Percentiles rank a stretch among this genome's conserved stretches.
Conservation (phyloP, 92 coral and sea anemone species). For the Actinostola sp. region DNA sequence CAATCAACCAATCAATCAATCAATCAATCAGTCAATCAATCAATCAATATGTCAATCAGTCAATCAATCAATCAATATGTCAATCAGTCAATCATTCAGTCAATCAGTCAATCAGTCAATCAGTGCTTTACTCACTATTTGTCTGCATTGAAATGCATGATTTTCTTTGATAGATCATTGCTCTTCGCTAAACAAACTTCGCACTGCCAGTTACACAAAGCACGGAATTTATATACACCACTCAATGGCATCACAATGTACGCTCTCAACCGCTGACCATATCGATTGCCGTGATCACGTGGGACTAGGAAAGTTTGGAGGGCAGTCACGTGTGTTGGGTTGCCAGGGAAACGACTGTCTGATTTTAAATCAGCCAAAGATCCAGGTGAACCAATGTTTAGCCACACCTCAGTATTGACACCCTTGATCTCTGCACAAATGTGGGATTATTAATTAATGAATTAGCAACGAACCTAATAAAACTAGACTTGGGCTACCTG, state of each 20-base stretch:
- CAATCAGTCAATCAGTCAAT: background rate
- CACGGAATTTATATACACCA: slow-evolving; percentile 10
- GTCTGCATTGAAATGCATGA: background rate
- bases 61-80: background rate
- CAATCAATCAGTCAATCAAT: background rate
- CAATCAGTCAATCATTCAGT: background rate
- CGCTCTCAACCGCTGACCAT: slow-evolving; percentile 42
- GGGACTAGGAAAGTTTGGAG: slow-evolving; percentile 22
- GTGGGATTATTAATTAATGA: background rate
- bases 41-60: background rate
- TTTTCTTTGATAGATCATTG: background rate
- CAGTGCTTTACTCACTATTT: background rate
- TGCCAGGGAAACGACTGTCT: slow-evolving; percentile 25
- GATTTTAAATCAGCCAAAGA: background rate
- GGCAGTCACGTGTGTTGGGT: background rate
- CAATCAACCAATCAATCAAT: background rate
- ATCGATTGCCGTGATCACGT: slow-evolving; percentile 7
- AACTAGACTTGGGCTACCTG: too few relatives aligned
- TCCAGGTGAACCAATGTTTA: background rate
- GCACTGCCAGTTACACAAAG: slow-evolving; percentile 27
- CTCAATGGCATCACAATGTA: slow-evolving; percentile 7
- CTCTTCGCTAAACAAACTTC: slow-evolving; percentile 9
- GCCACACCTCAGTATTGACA: slow-evolving; percentile 24
- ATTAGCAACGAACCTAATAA: background rate
- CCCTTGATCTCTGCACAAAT: slow-evolving; percentile 21